Evolutionary conservation across 2,113 vertebrate genomes (phyloP).

Genomic region (Gnathonemus longibarbis): DNA sequence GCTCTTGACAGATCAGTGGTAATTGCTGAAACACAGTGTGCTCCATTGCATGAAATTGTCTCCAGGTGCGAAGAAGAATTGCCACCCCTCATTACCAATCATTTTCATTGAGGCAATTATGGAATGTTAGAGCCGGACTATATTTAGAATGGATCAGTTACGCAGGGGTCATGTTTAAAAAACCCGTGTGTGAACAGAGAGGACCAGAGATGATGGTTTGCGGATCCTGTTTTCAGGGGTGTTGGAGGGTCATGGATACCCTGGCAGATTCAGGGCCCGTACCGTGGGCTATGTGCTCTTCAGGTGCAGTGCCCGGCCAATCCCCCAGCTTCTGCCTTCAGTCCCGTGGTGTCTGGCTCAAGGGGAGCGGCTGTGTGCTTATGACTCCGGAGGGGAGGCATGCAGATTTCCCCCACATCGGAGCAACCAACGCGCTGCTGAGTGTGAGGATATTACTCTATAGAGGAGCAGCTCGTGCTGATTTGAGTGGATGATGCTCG

Average conservation of each 20-base stretch:
- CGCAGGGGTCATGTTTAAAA: neutral
- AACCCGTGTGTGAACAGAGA: slow-evolving; percentile 11
- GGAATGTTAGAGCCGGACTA: slow-evolving; percentile 31
- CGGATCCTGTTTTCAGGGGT: neutral
- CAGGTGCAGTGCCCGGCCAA: neutral
- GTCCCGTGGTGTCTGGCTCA: slow-evolving; percentile 32
- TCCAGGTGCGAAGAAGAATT: slow-evolving; percentile 58
- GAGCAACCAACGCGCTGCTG: neutral
- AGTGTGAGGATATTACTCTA: neutral
- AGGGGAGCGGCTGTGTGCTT: neutral
- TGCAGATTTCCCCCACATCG: neutral
- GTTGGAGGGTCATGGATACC: neutral
- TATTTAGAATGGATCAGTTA: slow-evolving; percentile 33
- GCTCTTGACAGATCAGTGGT: slow-evolving; percentile 39
- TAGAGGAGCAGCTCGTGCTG: neutral
- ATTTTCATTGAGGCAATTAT: slow-evolving; percentile 57
- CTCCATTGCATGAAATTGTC: slow-evolving; percentile 54
- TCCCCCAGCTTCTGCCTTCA: slow-evolving; percentile 28
- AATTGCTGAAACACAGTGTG: slow-evolving; percentile 49
- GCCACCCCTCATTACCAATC: slow-evolving; percentile 51
- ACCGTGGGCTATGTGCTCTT: neutral
- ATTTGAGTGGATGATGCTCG: neutral
- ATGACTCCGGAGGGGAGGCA: neutral
- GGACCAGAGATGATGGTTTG: slow-evolving; percentile 53
- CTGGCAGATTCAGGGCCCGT: neutral